A percentile compares a stretch with the other conserved stretches of the same genome.
phyloP scores from a whole-genome alignment of 2,113 vertebrate species.

The Chloropsis cyanopogon region DNA sequence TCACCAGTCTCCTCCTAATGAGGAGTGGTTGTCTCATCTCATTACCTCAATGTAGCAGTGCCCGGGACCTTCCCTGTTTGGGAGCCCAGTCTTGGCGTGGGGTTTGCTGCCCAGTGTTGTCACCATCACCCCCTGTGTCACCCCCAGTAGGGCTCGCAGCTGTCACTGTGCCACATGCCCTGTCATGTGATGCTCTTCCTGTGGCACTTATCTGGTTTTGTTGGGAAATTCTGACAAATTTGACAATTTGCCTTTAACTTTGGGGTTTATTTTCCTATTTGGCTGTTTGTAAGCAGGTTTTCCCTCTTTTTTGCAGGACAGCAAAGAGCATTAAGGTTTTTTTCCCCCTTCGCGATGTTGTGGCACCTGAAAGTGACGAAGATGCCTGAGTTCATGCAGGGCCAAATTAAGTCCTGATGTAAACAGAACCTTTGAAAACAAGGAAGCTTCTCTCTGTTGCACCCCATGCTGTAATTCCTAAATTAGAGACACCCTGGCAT shows the following conservation, averaged over 20 bases:
- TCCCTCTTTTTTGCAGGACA: background rate
- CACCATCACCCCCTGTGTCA: background rate
- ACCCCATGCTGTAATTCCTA: background rate
- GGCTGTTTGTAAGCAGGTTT: background rate
- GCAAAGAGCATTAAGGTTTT: background rate
- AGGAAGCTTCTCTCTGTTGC: background rate
- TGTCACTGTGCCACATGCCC: background rate
- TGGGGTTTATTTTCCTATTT: background rate
- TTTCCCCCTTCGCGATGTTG: background rate
- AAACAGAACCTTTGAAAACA: background rate
- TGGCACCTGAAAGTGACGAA: background rate
- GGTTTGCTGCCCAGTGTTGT: background rate
- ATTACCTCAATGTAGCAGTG: rapidly evolving
- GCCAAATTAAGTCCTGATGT: background rate
- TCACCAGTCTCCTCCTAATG: rapidly evolving
- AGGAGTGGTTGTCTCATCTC: background rate
- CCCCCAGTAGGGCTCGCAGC: background rate
- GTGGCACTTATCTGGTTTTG: background rate
- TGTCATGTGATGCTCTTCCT: background rate
- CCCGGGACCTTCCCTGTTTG: background rate
- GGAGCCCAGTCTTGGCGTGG: background rate
- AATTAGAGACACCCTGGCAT: background rate
- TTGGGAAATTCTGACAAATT: background rate
- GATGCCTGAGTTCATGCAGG: background rate
- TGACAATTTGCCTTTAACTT: background rate